Base-by-base conservation (phyloP, 2,113 vertebrate species). In the Bolborhynchus lineola region DNA sequence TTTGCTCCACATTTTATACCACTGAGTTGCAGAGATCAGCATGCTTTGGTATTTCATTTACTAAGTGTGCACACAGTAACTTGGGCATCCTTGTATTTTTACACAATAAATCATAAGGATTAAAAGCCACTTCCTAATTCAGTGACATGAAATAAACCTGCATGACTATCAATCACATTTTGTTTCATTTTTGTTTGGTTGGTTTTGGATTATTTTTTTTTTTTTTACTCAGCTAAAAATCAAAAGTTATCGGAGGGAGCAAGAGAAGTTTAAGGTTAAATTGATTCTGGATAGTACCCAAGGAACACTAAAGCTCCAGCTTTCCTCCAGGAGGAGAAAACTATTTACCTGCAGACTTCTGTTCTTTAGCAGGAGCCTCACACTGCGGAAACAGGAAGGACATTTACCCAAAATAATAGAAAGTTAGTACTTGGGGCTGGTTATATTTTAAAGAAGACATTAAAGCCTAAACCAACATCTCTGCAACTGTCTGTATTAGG, bases 201-300 rank as follows among this genome's bases (percentile, higher is more conserved):
- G 31, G 5, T 20, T 25, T 47, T 15, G 4, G 11, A 6, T 14
- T n/a, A n/a, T n/a, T n/a, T 53, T 17, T 7, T 9, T 42, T 81
- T 64, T 50, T 44, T n/a, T 63, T 16, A 50, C 28, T 57, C 33
- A 76, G 31, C 33, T 52, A 21, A 82, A 81, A 92, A 82, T 65
- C 35, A 76, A 31, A 91, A 81, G 21, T 76, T 87, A 72, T 60
- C n/a, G 65, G 59, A 79, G 12, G 52, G 15, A 80, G 31, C 37
- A 87, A 71, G 6, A 83, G 25, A 86, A 92, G 78, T 78, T 96
- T 94, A 90, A 76, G 29, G 31, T 90, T 91, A 89, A 91, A 95
- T 89, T 52, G 33, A 91, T 96, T 93, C 53, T 82, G 60, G 67
- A 74, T 77, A 65, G n/a, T 46, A 93, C 41, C 63, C 0, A 2